phyloP scores from a whole-genome alignment of 2,888 invertebrate genomes.

The Balanococcus diminutus region DNA sequence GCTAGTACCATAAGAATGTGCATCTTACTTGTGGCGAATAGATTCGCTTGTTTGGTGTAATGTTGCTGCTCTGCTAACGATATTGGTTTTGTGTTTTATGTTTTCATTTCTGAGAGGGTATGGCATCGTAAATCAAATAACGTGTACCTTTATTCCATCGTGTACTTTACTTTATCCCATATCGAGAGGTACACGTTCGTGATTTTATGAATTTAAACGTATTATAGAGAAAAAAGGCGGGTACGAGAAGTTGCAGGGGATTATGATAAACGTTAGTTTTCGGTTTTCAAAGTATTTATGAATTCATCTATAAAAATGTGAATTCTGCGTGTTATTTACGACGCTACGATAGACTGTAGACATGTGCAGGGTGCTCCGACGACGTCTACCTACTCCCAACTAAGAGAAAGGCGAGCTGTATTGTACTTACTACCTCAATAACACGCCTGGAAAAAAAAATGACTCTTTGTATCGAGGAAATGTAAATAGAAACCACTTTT shows the following conservation, averaged over 20 bases:
- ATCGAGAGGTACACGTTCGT: neutral
- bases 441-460: no score
- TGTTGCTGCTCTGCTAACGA: neutral
- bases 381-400: no score
- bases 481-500: no score
- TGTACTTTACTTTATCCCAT: no score
- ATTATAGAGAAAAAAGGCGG: neutral
- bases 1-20: neutral
- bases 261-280: neutral
- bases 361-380: no score
- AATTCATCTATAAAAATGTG: neutral
- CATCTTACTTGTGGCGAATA: neutral
- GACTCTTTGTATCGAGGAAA: no score
- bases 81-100: constrained; percentile 22
- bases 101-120: neutral
- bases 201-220: neutral
- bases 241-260: neutral
- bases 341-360: neutral
- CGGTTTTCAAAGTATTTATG: neutral
- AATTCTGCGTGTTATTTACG: neutral
- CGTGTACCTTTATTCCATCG: neutral
- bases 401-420: no score
- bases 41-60: neutral
- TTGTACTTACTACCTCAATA: no score
- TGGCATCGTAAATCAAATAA: neutral